A percentile compares a stretch with the other conserved stretches of the same genome.
phyloP scores from a whole-genome alignment of 92 coral and sea anemone genomes.

The Palythoa grandiflora region DNA sequence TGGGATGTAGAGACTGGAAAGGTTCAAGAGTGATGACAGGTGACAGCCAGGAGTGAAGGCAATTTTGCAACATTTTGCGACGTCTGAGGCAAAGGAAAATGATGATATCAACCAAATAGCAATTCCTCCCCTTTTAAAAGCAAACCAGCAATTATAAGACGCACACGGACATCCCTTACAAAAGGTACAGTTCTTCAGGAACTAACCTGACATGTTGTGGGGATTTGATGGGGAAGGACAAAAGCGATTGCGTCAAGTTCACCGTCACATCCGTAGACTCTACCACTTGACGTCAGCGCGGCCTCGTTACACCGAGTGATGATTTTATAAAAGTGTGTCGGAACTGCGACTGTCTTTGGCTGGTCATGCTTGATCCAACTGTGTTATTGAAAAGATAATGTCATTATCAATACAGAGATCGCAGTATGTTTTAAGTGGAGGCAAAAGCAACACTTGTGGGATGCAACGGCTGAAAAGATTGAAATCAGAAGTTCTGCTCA shows the following conservation, averaged over 20 bases:
- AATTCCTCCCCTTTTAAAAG: no score
- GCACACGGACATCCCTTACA: no score
- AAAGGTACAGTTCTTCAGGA: neutral
- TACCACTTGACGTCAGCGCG: slow-evolving; percentile 54
- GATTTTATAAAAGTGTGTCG: slow-evolving; percentile 94
- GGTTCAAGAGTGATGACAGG: no score
- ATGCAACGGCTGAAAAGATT: neutral
- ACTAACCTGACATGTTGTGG: slow-evolving; percentile 64
- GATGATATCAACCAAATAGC: no score
- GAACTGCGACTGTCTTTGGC: slow-evolving; percentile 83
- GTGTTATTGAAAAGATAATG: neutral
- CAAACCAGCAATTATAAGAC: no score
- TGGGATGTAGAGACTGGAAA: no score
- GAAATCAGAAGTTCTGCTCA: no score
- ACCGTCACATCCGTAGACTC: slow-evolving; percentile 83
- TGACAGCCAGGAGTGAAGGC: no score
- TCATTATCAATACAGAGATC: neutral
- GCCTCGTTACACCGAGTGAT: slow-evolving; percentile 76
- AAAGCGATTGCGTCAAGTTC: slow-evolving; percentile 89
- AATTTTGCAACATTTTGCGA: no score
- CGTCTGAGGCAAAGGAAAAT: no score
- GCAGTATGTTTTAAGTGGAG: no score
- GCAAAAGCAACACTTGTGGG: no score
- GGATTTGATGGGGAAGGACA: slow-evolving; percentile 70
- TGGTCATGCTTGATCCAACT: slow-evolving; percentile 81